Evolutionary conservation across 2,797 vertebrate genomes (phyloP), one percentile per base, ranked within the genome.

Genomic region (Sylvia borin): DNA sequence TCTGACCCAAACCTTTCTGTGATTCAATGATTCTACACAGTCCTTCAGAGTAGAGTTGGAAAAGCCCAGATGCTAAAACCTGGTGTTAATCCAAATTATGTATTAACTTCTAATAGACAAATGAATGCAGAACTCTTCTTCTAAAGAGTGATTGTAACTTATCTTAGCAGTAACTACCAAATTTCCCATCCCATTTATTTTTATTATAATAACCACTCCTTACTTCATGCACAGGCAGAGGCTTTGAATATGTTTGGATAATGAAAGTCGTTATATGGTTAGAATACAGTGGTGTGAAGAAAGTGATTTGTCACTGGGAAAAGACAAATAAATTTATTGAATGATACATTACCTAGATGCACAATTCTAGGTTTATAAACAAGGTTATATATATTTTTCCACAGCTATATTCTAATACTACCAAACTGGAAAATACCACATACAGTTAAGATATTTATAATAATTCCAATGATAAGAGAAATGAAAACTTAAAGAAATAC

Each of bases 221-320:
- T 89, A 88, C 81, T 86, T 73, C 62, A 58, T 50, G 78, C 85
- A 73, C 53, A 95, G 91, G 92, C 78, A 95, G 60, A 94, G 85
- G 60, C 74, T 97, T 97, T 92, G 73, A 95, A 96, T 96, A 92
- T 76, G 85, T 78, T 95, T 93, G 81, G 84, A 94, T 97, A 97
- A 97, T 85, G 92, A 96, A 90, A 78, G 89, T 67, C 78, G 80
- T 85, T 94, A 80, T 86, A 87, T 96, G 89, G 88, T 93, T 94
- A 90, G 81, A 95, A 83, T 96, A 96, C 81, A 96, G 92, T 92
- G 72, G 66, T 88, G 71, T 97, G 96, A 97, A 98, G 93, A 96
- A 97, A 94, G 92, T 91, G 95, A 97, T 97, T 98, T 88, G 97
- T 97, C 95, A 97, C 62, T 76, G 66, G 60, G 21, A 54, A 86